Conservation (phyloP, 2,888 invertebrate genomes). For the Melanargia galathea region DNA sequence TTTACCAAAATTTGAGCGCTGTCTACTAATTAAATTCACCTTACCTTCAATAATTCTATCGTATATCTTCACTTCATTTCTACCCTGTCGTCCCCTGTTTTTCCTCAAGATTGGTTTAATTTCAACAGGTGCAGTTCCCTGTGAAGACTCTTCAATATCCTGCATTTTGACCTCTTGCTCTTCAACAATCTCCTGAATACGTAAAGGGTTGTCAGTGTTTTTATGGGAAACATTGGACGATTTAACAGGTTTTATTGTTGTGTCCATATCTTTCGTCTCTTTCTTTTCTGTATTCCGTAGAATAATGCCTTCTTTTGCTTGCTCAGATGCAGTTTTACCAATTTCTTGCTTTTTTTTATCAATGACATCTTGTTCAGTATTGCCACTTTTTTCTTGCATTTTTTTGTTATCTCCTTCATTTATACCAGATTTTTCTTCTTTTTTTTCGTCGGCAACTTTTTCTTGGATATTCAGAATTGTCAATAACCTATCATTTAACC, state of each 20-base stretch:
- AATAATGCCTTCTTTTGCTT: neutral
- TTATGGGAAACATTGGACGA: neutral
- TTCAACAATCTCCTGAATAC: conserved; percentile 46
- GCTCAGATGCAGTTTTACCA: neutral
- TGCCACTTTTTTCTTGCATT: neutral
- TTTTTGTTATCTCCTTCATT: neutral
- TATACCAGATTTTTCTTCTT: conserved; percentile 38
- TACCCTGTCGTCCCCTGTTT: conserved; percentile 67
- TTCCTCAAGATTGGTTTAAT: conserved; percentile 69
- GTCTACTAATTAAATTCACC: neutral
- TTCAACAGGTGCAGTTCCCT: conserved; percentile 64
- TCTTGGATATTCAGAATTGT: conserved; percentile 54
- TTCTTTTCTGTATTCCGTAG: neutral
- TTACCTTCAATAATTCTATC: conserved; percentile 77
- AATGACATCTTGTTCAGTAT: neutral
- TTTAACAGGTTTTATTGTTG: neutral
- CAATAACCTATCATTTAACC: conserved; percentile 72
- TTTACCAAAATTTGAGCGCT: too few species aligned
- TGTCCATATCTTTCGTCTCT: neutral
- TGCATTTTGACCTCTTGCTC: conserved; percentile 29
- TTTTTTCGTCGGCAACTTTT: conserved; percentile 38
- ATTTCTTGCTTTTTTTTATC: neutral
- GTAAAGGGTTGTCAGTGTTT: neutral
- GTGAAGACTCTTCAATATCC: conserved; percentile 43
- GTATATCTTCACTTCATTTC: conserved; percentile 77